phyloP scores from a whole-genome alignment of 2,888 invertebrate species.

The Lutraria lutraria region DNA sequence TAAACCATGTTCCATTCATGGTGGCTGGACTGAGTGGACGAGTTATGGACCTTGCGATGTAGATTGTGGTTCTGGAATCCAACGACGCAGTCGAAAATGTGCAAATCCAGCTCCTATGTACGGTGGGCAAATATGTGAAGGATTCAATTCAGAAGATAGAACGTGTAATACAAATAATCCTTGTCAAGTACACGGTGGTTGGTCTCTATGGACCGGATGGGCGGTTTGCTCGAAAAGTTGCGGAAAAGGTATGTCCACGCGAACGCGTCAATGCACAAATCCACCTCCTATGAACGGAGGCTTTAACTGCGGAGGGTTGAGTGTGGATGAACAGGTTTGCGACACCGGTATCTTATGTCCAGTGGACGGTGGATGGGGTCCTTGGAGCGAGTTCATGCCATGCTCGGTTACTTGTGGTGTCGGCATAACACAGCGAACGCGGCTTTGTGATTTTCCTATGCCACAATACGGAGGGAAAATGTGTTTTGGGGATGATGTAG shows the following conservation, averaged over 20 bases:
- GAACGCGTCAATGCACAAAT: constrained; percentile 56
- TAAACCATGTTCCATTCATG: constrained; percentile 59
- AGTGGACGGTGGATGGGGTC: constrained; percentile 59
- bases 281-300: constrained; percentile 65
- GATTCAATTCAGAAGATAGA: constrained; percentile 45
- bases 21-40: constrained; percentile 64
- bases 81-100: constrained; percentile 44
- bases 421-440: constrained; percentile 44
- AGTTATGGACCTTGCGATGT: constrained; percentile 49
- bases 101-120: constrained; percentile 54
- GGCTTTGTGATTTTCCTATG: constrained; percentile 54
- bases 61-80: constrained; percentile 60
- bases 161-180: constrained; percentile 49
- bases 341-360: constrained; percentile 56
- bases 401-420: constrained; percentile 59
- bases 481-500: constrained; percentile 48
- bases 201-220: constrained; percentile 60
- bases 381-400: constrained; percentile 47
- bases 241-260: constrained; percentile 45
- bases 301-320: constrained; percentile 42
- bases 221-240: constrained; percentile 56
- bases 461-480: constrained; percentile 61
- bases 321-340: constrained; percentile 39
- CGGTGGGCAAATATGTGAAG: constrained; percentile 57
- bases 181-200: constrained; percentile 63